Evolutionary conservation across 2,888 invertebrate genomes (phyloP), one percentile per base, ranked within the genome.

Genomic region (Andrena hattorfiana): DNA sequence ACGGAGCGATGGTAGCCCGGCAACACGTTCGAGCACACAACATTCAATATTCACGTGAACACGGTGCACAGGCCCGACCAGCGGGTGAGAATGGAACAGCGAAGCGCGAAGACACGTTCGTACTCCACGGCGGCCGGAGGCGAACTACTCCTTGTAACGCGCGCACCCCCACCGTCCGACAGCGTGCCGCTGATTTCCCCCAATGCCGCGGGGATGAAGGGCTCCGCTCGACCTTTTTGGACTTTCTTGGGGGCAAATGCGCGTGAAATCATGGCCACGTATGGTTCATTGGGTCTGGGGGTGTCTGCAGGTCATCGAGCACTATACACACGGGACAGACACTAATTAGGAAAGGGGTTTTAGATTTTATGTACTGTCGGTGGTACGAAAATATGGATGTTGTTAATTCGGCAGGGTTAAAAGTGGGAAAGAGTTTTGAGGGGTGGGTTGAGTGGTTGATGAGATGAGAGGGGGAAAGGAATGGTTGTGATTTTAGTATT

Each of bases 81-180:
- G 10, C 20, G 23, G 10, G 23, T 0, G 26, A 16, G 7, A 28
- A 26, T 23, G 30, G 66, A n/a, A 13, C 51, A 1, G 71, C 26
- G 32, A 20, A n/a, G 20, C 48, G 30, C n/a, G 23, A 2, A 8
- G 8, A 48, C 68, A 10, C 67, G 54, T 86, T 28, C 83, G 74
- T 81, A 84, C 88, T 82, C 85, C 87, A 85, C 92, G 90, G 86
- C 85, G 88, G 91, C 87, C 90, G 87, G 87, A 90, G 89, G 90
- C 90, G 87, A 82, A 93, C 93, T 93, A 87, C 83, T 87, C 89
- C 89, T 90, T 85, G 90, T 89, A 91, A 89, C 89, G 85, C 87
- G 91, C 92, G 90, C 91, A 90, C 89, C 89, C 85, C 89, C 90
- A 76, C 81, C 56, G 16, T n/a, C 20, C 84, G 77, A 71, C 64